Conservation (phyloP, 1,140 invertebrate species). For the Hormaphis cornu region DNA sequence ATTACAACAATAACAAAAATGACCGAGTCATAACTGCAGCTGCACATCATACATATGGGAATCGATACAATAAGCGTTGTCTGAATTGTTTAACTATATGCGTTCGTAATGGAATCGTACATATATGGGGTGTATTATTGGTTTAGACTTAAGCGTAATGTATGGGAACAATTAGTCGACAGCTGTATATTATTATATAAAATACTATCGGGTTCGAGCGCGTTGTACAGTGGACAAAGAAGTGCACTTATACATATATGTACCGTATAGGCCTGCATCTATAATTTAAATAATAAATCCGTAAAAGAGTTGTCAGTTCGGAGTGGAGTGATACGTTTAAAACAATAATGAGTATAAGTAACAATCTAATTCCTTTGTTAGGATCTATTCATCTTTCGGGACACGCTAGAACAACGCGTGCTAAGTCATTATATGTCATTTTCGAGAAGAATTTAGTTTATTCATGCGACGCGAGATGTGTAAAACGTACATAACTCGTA, state of each 20-base stretch:
- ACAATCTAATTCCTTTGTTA: slow-evolving; percentile 10
- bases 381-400: slow-evolving; percentile 2
- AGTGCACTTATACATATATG: background rate
- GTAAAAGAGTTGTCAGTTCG: background rate
- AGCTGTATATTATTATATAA: too few relatives aligned
- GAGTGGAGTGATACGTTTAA: background rate
- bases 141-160: too few relatives aligned
- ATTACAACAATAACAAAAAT: background rate
- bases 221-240: background rate
- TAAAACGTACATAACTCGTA: too few relatives aligned
- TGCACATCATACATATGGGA: too few relatives aligned
- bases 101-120: too few relatives aligned
- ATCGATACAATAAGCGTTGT: too few relatives aligned
- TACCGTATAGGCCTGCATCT: background rate
- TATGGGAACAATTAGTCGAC: too few relatives aligned
- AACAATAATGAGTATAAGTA: slow-evolving; percentile 8
- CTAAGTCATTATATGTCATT: slow-evolving; percentile 16
- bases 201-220: background rate
- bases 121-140: too few relatives aligned
- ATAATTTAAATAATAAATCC: background rate
- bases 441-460: slow-evolving; percentile 5
- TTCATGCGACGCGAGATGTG: background rate
- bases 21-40: background rate
- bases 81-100: too few relatives aligned
- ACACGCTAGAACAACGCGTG: background rate